These are phyloP conservation scores for Poecile atricapillus DNA, from an alignment of 2,113 vertebrate species.

Conservation along the genomic window DNA sequence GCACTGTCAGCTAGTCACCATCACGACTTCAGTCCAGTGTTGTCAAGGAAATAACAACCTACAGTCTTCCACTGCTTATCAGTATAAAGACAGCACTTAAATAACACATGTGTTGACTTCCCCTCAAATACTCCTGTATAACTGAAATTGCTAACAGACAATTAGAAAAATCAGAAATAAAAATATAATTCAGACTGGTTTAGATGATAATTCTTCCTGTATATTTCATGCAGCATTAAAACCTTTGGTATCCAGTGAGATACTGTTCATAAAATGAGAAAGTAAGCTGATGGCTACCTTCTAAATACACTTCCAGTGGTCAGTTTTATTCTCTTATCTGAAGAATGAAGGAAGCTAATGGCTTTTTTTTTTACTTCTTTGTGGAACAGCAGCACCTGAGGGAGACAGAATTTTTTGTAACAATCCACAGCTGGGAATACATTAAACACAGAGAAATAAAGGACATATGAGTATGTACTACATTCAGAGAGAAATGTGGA, in stretches of 20 bases:
- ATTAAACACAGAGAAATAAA: background rate
- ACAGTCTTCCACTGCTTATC: background rate
- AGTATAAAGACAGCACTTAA: background rate
- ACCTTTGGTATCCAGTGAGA: background rate
- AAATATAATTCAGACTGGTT: background rate
- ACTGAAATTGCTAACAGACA: background rate
- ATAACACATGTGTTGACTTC: background rate
- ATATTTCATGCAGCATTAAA: background rate
- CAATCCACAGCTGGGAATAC: background rate
- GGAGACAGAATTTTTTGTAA: slow-evolving; percentile 4
- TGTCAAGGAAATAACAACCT: slow-evolving; percentile 16
- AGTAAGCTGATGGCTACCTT: background rate
- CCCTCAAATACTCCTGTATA: background rate
- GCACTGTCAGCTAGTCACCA: background rate
- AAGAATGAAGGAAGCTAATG: background rate
- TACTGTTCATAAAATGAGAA: background rate
- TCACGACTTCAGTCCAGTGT: background rate
- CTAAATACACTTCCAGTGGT: background rate
- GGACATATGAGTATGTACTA: background rate
- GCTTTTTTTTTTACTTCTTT: background rate
- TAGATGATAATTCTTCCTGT: background rate
- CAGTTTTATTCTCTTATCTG: background rate
- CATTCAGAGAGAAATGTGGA: background rate
- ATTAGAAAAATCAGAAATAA: background rate
- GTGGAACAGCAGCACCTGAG: background rate